Conservation (phyloP, 2,888 invertebrate species). For the Drosophila longiperda region DNA sequence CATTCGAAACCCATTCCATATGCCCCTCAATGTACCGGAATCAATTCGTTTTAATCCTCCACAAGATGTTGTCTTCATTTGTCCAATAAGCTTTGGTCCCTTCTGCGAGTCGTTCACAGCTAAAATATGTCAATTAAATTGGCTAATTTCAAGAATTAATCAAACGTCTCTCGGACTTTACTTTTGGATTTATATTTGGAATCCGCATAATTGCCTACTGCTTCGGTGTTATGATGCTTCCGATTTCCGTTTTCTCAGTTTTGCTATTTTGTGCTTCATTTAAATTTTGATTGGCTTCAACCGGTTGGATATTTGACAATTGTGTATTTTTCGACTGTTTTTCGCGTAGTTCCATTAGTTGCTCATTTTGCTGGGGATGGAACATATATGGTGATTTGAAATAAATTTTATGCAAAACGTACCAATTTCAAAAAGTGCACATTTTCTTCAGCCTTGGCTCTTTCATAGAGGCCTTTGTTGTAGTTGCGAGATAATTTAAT, state of each 20-base stretch:
- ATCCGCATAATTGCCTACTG: conserved; percentile 8
- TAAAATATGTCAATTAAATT: too few relatives aligned
- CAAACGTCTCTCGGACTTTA: too few relatives aligned
- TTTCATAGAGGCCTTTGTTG: conserved; percentile 32
- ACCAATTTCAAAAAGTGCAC: conserved; percentile 62
- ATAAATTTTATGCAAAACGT: neutral
- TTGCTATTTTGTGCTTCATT: neutral
- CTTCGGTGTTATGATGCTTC: neutral
- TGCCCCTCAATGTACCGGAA: too few relatives aligned
- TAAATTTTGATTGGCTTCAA: neutral
- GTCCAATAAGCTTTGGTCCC: too few relatives aligned
- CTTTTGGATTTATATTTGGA: too few relatives aligned
- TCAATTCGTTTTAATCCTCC: too few relatives aligned
- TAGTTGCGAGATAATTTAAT: conserved; percentile 15
- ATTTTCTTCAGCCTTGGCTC: conserved; percentile 59
- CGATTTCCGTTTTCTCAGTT: conserved; percentile 15
- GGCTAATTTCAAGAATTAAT: too few relatives aligned
- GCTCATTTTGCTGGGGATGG: conserved; percentile 57
- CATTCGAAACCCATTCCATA: too few relatives aligned
- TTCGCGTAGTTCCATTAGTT: conserved; percentile 46
- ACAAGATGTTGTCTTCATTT: too few relatives aligned
- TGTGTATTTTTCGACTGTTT: conserved; percentile 6
- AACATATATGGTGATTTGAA: too few relatives aligned
- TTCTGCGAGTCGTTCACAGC: too few relatives aligned
- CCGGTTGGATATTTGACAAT: neutral